These are phyloP conservation scores for Aphis gossypii DNA, from an alignment of 1,140 invertebrate species.

Conservation along the genomic window DNA sequence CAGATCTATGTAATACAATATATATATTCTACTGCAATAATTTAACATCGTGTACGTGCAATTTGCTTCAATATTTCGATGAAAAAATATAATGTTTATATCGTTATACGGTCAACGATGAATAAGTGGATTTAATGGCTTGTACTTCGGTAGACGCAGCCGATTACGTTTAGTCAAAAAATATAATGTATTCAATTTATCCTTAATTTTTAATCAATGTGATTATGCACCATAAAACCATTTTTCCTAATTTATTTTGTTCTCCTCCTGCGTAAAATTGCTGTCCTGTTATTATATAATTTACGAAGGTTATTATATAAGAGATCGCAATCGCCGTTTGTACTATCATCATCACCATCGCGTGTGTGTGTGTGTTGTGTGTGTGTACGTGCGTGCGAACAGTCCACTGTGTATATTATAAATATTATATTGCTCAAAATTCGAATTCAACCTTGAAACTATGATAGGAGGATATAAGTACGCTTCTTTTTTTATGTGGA, in stretches of 20 bases:
- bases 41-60: neutral
- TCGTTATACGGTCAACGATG: neutral
- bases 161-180: neutral
- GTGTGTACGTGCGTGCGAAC: neutral
- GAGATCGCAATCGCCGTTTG: neutral
- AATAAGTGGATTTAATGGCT: neutral
- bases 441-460: conserved; percentile 18
- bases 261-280: neutral
- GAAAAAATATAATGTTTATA: neutral
- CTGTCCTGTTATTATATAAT: neutral
- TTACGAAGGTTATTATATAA: neutral
- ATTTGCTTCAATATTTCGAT: neutral
- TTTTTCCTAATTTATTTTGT: neutral
- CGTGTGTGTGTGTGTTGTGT: neutral
- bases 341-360: neutral
- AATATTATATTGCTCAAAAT: neutral
- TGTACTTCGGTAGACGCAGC: neutral
- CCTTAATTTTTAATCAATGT: neutral
- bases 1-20: too few relatives aligned
- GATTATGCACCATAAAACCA: neutral
- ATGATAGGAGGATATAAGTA: neutral
- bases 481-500: neutral
- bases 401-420: neutral
- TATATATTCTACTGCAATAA: neutral
- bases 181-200: neutral